These are phyloP conservation scores for Petrocephalus schoutedeni DNA, from an alignment of 2,797 vertebrate species.

Conservation along the genomic window DNA sequence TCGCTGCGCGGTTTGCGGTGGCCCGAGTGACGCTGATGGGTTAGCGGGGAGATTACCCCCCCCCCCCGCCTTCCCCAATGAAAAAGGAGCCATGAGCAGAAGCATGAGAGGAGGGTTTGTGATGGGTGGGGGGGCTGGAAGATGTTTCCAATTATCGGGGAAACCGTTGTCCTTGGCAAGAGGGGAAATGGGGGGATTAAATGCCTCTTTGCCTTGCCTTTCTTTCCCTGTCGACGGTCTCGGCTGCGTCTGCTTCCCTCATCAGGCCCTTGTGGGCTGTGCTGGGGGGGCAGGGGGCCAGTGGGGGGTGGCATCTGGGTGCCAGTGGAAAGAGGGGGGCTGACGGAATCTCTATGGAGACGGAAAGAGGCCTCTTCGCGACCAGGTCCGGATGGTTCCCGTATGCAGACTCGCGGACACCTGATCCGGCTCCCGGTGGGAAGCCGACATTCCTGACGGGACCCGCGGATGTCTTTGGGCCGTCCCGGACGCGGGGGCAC, in stretches of 20 bases:
- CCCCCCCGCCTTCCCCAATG: background rate
- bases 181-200: constrained; percentile 57
- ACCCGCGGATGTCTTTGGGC: constrained; percentile 53
- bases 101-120: constrained; percentile 17
- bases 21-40: background rate
- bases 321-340: background rate
- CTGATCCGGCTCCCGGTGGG: constrained; percentile 58
- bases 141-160: constrained; percentile 52
- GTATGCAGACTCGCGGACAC: constrained; percentile 42
- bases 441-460: constrained; percentile 59
- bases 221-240: constrained; percentile 18
- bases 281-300: constrained; percentile 34
- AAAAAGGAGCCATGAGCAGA: too few species aligned
- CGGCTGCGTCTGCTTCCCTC: background rate
- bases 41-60: background rate
- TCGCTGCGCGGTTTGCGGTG: background rate
- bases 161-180: constrained; percentile 38
- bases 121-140: constrained; percentile 33
- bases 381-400: constrained; percentile 37
- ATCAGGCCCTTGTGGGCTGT: constrained; percentile 14
- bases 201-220: constrained; percentile 47
- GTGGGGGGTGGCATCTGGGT: constrained; percentile 13
- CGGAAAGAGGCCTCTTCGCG: constrained; percentile 35
- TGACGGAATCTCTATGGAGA: background rate
- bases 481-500: constrained; percentile 42